Percentiles rank a stretch among this genome's conserved stretches.
These are phyloP conservation scores for Acrocyrtus sp. DNA, from an alignment of 2,888 invertebrate genomes.

Conservation along the genomic window DNA sequence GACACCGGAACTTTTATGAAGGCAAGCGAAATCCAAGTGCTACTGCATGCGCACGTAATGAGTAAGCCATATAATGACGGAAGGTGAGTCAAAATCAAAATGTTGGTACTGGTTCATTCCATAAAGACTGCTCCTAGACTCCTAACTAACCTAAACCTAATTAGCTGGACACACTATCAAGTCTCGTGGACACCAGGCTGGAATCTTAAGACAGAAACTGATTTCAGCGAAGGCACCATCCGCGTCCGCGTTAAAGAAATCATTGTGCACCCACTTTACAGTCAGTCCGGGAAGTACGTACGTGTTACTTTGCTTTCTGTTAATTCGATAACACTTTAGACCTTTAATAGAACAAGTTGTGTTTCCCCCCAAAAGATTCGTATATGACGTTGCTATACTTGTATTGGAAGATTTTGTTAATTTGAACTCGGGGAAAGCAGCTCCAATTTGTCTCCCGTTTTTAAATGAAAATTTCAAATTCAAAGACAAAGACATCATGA, in stretches of 20 bases:
- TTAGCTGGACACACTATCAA: neutral
- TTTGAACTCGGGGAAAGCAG: neutral
- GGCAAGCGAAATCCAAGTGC: slow-evolving; percentile 11
- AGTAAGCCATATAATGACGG: neutral
- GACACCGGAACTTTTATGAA: too few species aligned
- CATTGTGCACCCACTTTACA: slow-evolving; percentile 8
- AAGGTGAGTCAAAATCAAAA: slow-evolving; percentile 2
- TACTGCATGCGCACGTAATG: slow-evolving; percentile 17
- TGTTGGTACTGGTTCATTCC: too few species aligned
- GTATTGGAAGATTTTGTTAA: slow-evolving; percentile 16
- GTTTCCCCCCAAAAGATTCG: too few species aligned
- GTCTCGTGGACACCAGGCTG: slow-evolving; percentile 15
- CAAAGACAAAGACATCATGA: neutral
- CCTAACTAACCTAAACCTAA: neutral
- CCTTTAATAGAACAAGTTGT: too few species aligned
- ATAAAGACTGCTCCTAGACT: neutral
- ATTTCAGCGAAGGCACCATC: slow-evolving; percentile 4
- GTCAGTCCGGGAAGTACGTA: too few species aligned
- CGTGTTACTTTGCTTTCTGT: too few species aligned
- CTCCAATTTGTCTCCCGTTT: slow-evolving; percentile 23
- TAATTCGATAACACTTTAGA: too few species aligned
- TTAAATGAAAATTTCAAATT: slow-evolving; percentile 12
- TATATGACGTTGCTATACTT: slow-evolving; percentile 18
- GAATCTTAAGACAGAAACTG: slow-evolving; percentile 3
- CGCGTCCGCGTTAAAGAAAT: slow-evolving; percentile 12